Conservation (phyloP, 2,888 invertebrate genomes). For the Eumerus sabulonum region DNA sequence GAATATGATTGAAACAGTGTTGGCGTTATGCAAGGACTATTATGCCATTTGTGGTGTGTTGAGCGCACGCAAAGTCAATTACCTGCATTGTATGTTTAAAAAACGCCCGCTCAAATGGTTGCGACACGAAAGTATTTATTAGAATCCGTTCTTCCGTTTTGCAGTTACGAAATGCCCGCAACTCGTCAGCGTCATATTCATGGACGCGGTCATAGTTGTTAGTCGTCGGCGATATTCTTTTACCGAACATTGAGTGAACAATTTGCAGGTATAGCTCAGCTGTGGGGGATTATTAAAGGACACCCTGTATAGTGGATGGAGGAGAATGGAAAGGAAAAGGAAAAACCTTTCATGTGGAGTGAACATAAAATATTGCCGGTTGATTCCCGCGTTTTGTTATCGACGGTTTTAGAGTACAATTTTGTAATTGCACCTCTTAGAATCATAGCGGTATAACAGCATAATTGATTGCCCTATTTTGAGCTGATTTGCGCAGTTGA, state of each 20-base stretch:
- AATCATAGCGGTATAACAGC: slow-evolving; percentile 61
- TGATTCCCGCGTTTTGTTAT: slow-evolving; percentile 67
- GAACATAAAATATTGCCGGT: slow-evolving; percentile 59
- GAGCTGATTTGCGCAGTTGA: slow-evolving; percentile 65
- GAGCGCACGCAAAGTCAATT: slow-evolving; percentile 70
- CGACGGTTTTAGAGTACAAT: slow-evolving; percentile 64
- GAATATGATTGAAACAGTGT: slow-evolving; percentile 64
- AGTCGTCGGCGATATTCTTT: background rate
- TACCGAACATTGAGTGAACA: slow-evolving; percentile 33
- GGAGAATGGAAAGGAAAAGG: slow-evolving; percentile 10
- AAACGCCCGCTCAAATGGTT: slow-evolving; percentile 65
- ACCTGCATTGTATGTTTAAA: slow-evolving; percentile 68
- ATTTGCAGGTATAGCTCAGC: slow-evolving; percentile 18
- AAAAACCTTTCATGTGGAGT: slow-evolving; percentile 49
- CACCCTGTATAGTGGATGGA: slow-evolving; percentile 12
- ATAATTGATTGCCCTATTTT: slow-evolving; percentile 69
- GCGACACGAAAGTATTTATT: slow-evolving; percentile 66
- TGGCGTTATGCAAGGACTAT: slow-evolving; percentile 67
- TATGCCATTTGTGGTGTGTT: slow-evolving; percentile 68
- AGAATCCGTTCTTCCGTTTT: slow-evolving; percentile 66
- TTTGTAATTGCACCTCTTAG: slow-evolving; percentile 68
- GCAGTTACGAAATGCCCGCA: slow-evolving; percentile 68
- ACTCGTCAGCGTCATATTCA: slow-evolving; percentile 35
- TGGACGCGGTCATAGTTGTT: slow-evolving; percentile 11
- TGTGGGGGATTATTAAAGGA: slow-evolving; percentile 4